These are phyloP conservation scores for Echeneis naucrates DNA, from an alignment of 2,797 vertebrate genomes.

Conservation along the genomic window DNA sequence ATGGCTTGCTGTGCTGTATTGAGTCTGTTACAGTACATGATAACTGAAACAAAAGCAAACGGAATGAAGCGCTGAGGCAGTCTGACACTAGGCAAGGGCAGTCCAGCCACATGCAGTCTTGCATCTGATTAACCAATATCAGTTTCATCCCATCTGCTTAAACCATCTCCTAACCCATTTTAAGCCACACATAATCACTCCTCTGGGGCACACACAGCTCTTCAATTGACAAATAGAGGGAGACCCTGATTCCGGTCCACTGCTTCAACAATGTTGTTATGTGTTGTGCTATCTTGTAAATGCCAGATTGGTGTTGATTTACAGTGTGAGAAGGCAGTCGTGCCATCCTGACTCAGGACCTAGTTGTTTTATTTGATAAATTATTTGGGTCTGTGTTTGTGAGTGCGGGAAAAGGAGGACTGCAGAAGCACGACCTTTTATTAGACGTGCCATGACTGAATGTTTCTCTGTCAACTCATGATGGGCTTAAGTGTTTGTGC, in stretches of 20 bases:
- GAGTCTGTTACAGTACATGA: slow-evolving; percentile 3
- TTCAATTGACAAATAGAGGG: slow-evolving; percentile 25
- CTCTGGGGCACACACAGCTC: slow-evolving; percentile 22
- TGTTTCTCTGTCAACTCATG: slow-evolving; percentile 46
- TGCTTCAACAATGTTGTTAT: slow-evolving; percentile 34
- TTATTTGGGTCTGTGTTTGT: slow-evolving; percentile 12
- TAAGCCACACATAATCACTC: slow-evolving; percentile 12
- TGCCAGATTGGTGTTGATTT: slow-evolving; percentile 61
- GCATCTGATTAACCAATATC: slow-evolving; percentile 21
- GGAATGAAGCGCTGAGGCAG: no score
- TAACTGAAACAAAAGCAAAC: not conserved
- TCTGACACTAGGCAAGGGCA: not conserved
- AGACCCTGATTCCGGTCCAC: slow-evolving; percentile 43
- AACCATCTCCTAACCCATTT: slow-evolving; percentile 7
- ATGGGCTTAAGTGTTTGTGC: slow-evolving; percentile 65
- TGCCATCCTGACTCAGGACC: slow-evolving; percentile 29
- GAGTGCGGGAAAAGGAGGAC: slow-evolving; percentile 13
- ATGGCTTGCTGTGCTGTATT: not conserved
- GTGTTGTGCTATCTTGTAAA: slow-evolving; percentile 51
- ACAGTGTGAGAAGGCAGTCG: slow-evolving; percentile 22
- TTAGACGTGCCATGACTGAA: slow-evolving; percentile 30
- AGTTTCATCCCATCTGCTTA: slow-evolving; percentile 23
- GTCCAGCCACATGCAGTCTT: not conserved
- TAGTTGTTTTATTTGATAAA: slow-evolving; percentile 55
- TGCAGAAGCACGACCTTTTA: slow-evolving; percentile 35